A percentile compares a stretch with the other conserved stretches of the same genome.
Evolutionary conservation across 2,113 vertebrate species (phyloP).

Genomic region (Tychaedon coryphoeus): DNA sequence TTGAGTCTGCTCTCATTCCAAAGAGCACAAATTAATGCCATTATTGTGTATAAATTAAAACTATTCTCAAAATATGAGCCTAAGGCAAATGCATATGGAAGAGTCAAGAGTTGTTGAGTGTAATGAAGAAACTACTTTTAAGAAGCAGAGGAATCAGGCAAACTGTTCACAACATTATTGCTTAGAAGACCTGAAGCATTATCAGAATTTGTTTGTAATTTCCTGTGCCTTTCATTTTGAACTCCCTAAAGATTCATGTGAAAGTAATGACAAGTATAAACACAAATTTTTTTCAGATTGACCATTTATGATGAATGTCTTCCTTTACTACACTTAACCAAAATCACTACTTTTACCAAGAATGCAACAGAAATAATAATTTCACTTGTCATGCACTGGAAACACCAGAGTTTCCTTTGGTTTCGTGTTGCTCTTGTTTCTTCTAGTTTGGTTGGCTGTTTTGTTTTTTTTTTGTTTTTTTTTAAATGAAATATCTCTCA

Average conservation of each 20-base stretch:
- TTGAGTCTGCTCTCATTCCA: slow-evolving; percentile 27
- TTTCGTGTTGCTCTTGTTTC: background rate
- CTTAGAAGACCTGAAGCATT: slow-evolving; percentile 55
- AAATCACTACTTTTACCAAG: slow-evolving; percentile 25
- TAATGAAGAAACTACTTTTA: slow-evolving; percentile 46
- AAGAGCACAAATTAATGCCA: background rate
- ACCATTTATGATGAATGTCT: slow-evolving; percentile 49
- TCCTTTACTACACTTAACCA: slow-evolving; percentile 41
- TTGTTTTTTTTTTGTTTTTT: background rate
- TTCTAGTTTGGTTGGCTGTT: background rate
- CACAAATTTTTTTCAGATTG: slow-evolving; percentile 37
- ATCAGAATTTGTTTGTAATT: slow-evolving; percentile 61
- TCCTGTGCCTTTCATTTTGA: slow-evolving; percentile 55
- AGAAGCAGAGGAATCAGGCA: slow-evolving; percentile 33
- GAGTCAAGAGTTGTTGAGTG: background rate
- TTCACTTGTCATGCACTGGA: background rate
- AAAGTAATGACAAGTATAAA: slow-evolving; percentile 44
- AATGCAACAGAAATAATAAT: background rate
- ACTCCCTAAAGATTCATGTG: slow-evolving; percentile 43
- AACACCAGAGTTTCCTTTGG: background rate
- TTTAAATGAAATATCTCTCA: slow-evolving; percentile 12
- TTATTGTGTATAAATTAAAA: slow-evolving; percentile 10
- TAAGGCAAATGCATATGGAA: background rate
- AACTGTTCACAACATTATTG: slow-evolving; percentile 27
- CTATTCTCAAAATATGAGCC: slow-evolving; percentile 1